These are phyloP conservation scores for Limenitis camilla DNA, from an alignment of 2,888 invertebrate species.

Conservation along the genomic window DNA sequence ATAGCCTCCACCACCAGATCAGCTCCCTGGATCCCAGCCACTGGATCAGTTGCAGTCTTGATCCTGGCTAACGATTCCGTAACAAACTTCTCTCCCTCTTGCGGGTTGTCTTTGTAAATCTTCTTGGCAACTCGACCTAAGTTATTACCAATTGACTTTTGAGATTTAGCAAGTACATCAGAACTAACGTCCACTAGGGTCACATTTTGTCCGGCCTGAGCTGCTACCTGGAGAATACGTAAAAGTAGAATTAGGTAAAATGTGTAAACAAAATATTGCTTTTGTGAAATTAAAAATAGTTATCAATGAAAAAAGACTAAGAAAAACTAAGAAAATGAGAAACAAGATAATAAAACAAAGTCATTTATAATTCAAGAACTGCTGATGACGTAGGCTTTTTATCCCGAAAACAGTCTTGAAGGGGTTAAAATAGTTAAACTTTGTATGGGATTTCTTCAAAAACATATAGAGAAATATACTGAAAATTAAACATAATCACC, in stretches of 20 bases:
- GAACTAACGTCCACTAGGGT: constrained; percentile 85
- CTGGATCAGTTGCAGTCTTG: constrained; percentile 76
- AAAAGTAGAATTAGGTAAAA: constrained; percentile 26
- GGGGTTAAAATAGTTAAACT: too few species aligned
- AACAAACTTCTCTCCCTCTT: constrained; percentile 80
- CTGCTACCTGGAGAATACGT: constrained; percentile 81
- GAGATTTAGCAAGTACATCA: constrained; percentile 82
- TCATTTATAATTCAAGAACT: too few species aligned
- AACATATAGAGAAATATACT: too few species aligned
- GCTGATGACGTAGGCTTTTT: too few species aligned
- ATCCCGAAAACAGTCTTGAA: too few species aligned
- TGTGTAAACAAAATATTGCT: too few species aligned
- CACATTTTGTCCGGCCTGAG: constrained; percentile 87
- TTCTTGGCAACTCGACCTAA: constrained; percentile 87
- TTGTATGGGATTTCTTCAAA: too few species aligned
- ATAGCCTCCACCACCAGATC: constrained; percentile 91
- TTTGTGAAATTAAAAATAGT: too few species aligned
- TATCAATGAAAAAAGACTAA: too few species aligned
- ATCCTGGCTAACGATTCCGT: constrained; percentile 76
- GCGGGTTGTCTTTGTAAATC: constrained; percentile 78
- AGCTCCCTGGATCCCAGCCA: constrained; percentile 76
- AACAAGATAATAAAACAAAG: too few species aligned
- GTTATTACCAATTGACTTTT: constrained; percentile 79
- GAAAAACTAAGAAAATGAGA: too few species aligned
- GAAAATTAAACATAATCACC: too few species aligned